A percentile compares a stretch with the other conserved stretches of the same genome.
Conservation (phyloP, 2,888 invertebrate genomes). For the Dryobotodes eremita region DNA sequence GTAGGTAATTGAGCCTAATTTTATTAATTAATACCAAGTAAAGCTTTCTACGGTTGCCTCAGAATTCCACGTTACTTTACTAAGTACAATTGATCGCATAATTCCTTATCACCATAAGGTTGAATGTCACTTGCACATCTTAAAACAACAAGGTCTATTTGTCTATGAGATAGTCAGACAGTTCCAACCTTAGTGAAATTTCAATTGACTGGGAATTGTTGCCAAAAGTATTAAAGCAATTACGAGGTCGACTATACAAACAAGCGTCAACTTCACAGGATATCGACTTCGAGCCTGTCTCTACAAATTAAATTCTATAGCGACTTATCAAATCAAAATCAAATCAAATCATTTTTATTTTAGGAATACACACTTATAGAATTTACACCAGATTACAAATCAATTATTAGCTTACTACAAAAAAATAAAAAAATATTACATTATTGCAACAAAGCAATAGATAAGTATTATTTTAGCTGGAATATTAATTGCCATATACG, state of each 20-base stretch:
- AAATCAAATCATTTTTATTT: too few relatives aligned
- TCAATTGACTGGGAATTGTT: background rate
- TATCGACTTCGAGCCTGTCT: constrained; percentile 34
- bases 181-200: background rate
- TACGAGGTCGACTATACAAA: constrained; percentile 11
- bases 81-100: background rate
- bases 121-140: background rate
- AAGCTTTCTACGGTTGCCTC: background rate
- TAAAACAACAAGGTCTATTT: background rate
- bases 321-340: background rate
- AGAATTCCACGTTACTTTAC: background rate
- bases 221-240: background rate
- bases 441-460: too few relatives aligned
- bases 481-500: too few relatives aligned
- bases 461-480: too few relatives aligned
- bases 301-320: constrained; percentile 42
- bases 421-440: too few relatives aligned
- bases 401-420: too few relatives aligned
- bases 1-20: constrained; percentile 6
- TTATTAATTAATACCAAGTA: background rate
- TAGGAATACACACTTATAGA: too few relatives aligned
- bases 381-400: too few relatives aligned
- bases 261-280: constrained; percentile 31
- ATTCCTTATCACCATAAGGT: background rate
- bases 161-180: background rate